Evolutionary conservation across 2,113 vertebrate species (phyloP), one percentile per base, ranked within the genome.

Genomic region (Pterocles gutturalis): DNA sequence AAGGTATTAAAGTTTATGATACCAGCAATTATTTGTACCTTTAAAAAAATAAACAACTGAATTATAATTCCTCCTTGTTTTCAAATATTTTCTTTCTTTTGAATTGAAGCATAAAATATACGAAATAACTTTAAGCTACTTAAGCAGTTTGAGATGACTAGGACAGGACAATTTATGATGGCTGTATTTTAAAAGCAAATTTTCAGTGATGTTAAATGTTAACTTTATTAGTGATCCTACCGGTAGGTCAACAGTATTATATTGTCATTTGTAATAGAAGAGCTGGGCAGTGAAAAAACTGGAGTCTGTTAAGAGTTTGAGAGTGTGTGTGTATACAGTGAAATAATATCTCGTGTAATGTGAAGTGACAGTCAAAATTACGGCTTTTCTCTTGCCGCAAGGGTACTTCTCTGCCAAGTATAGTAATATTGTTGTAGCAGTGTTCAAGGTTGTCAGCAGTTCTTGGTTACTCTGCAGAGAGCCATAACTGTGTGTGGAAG

Each of bases 351-450:
- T 95, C 97, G 98, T 98, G 98, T 99, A 98, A 99, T 99, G 97
- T 97, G 98, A 98, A 99, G 98, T 99, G 99, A 99, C 99, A 99
- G 98, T 98, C 98, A 98, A 98, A 99, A 99, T 99, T 98, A 99
- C 98, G 98, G 98, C 98, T 97, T 98, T 98, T 98, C 98, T 98
- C 97, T 98, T 96, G 98, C 98, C 98, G 96, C 98, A 98, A 98
- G 98, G 98, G 98, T 97, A 96, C 98, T 98, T 98, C 98, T 98
- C 87, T 99, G 98, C 98, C 98, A 99, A 98, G 98, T 98, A 98
- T 92, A 98, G 98, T 99, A 99, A 99, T 99, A 99, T 98, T 98
- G 98, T 98, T 98, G 98, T 98, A 98, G 98, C 97, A 77, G 89
- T 97, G 98, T 99, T 99, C 93, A 97, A 98, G 98, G 97, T 97